phyloP scores from a whole-genome alignment of 92 coral and sea anemone genomes.

The Chrysogorgia sp. region DNA sequence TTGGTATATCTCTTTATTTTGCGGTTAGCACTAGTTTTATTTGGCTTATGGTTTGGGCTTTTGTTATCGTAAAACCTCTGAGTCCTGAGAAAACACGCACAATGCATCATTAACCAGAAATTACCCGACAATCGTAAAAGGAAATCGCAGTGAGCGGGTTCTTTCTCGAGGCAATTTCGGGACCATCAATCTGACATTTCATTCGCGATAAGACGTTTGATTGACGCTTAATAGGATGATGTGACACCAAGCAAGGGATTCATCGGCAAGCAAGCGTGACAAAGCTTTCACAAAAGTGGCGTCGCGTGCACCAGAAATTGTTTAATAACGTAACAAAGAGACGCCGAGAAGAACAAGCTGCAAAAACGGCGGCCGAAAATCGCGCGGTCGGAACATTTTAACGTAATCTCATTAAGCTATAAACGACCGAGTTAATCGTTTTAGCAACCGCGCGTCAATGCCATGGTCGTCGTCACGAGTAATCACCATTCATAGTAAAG shows the following conservation, averaged over 20 bases:
- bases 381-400: neutral
- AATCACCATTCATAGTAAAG: too few relatives aligned
- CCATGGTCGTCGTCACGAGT: neutral
- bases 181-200: neutral
- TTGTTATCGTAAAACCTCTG: too few relatives aligned
- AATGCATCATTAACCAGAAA: too few relatives aligned
- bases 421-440: constrained; percentile 2
- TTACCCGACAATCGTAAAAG: too few relatives aligned
- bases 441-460: constrained; percentile 2
- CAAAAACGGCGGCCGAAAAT: neutral
- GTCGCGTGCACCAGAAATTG: neutral
- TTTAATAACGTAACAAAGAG: constrained; percentile 29
- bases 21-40: too few relatives aligned
- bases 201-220: neutral
- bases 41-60: too few relatives aligned
- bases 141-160: too few relatives aligned
- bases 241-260: neutral
- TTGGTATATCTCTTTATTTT: too few relatives aligned
- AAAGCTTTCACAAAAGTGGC: neutral
- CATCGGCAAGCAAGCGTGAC: neutral
- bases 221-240: constrained; percentile 11
- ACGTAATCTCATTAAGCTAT: neutral
- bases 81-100: too few relatives aligned
- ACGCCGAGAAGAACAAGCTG: constrained; percentile 15
- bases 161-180: neutral